Conservation (phyloP, 2,888 invertebrate genomes). For the Hermodice carunculata region DNA sequence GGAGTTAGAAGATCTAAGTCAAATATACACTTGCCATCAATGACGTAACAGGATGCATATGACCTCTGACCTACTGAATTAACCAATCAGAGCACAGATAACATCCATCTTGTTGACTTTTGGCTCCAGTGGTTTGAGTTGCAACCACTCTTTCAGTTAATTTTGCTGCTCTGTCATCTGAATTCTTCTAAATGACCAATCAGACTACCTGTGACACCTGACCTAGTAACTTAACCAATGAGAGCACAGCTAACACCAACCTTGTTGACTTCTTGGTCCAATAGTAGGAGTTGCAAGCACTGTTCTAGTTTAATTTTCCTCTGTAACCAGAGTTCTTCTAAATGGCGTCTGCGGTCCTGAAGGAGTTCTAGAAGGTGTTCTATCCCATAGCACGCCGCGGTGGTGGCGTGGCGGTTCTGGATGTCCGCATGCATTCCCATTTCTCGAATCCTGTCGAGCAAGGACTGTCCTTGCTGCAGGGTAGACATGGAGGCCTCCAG, state of each 20-base stretch:
- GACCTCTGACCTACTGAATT: too few relatives aligned
- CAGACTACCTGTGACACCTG: background rate
- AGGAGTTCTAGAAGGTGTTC: conserved; percentile 72
- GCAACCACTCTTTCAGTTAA: too few relatives aligned
- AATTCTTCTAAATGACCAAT: background rate
- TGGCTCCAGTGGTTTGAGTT: too few relatives aligned
- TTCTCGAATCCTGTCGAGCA: conserved; percentile 82
- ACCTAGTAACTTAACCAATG: too few relatives aligned
- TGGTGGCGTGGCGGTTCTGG: conserved; percentile 71
- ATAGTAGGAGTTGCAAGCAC: conserved; percentile 80
- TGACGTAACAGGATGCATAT: background rate
- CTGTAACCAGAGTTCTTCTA: conserved; percentile 77
- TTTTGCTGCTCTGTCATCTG: background rate
- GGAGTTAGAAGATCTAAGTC: too few relatives aligned
- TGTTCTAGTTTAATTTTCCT: conserved; percentile 84
- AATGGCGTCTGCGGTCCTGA: conserved; percentile 77
- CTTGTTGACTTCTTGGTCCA: conserved; percentile 79
- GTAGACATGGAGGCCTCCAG: conserved; percentile 85
- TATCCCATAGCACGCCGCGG: conserved; percentile 71
- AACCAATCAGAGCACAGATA: too few relatives aligned
- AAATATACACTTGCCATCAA: too few relatives aligned
- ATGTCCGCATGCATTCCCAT: conserved; percentile 81
- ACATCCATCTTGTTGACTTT: too few relatives aligned
- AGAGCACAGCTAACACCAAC: too few relatives aligned
- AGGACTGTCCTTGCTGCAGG: conserved; percentile 82